phyloP scores from a whole-genome alignment of 1,140 invertebrate species.

The Tribolium castaneum region DNA sequence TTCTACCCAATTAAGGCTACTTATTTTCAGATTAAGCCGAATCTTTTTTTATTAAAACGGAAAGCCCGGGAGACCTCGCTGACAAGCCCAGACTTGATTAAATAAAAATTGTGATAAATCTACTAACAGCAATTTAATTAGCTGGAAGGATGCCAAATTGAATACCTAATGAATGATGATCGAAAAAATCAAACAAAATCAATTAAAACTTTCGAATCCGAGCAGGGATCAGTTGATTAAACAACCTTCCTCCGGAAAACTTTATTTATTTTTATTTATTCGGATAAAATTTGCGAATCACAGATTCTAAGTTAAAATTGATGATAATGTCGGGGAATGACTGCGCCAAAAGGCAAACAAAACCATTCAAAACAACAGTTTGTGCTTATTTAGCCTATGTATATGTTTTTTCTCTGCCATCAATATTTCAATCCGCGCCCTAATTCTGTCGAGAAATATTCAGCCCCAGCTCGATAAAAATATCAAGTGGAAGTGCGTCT shows the following conservation, averaged over 20 bases:
- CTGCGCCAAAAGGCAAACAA: conserved; percentile 10
- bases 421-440: conserved; percentile 25
- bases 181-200: background rate
- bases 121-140: background rate
- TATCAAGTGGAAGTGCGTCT: conserved; percentile 31
- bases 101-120: conserved; percentile 28
- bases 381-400: conserved; percentile 30
- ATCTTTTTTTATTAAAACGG: conserved; percentile 11
- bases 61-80: background rate
- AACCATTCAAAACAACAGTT: conserved; percentile 26
- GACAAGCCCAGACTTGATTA: conserved; percentile 14
- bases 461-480: conserved; percentile 20
- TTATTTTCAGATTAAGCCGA: conserved; percentile 3
- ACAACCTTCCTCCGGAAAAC: background rate
- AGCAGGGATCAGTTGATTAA: conserved; percentile 17
- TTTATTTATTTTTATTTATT: background rate
- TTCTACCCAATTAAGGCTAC: conserved; percentile 7
- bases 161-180: background rate
- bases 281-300: background rate
- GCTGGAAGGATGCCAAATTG: background rate
- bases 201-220: conserved; percentile 11
- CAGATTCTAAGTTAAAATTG: background rate
- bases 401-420: conserved; percentile 25
- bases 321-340: conserved; percentile 1
- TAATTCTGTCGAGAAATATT: conserved; percentile 30